Conservation (phyloP, 2,797 vertebrate species). For the Dipus sagitta region DNA sequence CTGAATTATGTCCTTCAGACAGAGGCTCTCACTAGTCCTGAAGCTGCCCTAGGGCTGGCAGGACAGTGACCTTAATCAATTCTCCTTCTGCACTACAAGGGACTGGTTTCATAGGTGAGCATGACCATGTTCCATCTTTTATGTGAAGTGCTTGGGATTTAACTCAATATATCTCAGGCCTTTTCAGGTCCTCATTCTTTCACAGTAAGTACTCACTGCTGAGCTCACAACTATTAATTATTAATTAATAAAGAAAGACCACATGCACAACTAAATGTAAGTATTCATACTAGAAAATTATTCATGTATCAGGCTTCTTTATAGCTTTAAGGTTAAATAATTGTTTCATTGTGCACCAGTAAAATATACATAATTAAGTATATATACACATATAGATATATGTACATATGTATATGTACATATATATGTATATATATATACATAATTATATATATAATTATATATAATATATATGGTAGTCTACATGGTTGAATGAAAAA, state of each 20-base stretch:
- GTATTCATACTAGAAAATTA: neutral
- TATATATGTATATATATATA: neutral
- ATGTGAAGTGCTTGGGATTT: no score
- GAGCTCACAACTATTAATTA: neutral
- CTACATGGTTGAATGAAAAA: neutral
- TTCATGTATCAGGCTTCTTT: neutral
- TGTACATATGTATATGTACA: no score
- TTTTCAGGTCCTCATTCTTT: no score
- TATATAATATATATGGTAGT: neutral
- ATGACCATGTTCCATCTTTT: no score
- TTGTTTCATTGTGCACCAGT: neutral
- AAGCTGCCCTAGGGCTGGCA: no score
- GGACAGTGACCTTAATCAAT: no score
- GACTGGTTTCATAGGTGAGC: no score
- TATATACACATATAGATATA: neutral
- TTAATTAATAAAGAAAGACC: neutral
- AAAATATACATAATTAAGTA: slow-evolving; percentile 12
- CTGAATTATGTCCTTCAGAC: no score
- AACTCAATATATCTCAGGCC: no score
- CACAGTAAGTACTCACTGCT: no score
- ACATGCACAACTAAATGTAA: neutral
- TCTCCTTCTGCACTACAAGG: no score
- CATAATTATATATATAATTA: neutral
- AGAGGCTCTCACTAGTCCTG: no score
- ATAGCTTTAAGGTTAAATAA: neutral